These are phyloP conservation scores for Hippocampus kuda DNA, from an alignment of 2,797 vertebrate species.

Conservation along the genomic window DNA sequence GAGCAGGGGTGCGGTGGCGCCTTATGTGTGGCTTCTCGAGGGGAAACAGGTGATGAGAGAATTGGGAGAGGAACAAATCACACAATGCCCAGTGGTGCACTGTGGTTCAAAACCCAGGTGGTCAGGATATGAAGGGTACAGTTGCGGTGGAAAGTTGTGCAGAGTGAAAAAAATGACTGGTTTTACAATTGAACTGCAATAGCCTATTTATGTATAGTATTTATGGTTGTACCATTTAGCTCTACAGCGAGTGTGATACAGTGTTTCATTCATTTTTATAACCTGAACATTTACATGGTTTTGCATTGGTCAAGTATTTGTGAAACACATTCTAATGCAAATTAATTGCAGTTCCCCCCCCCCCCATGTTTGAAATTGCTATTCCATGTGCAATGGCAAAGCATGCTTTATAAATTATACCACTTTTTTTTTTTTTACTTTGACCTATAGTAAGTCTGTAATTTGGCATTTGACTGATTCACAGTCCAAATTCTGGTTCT, in stretches of 20 bases:
- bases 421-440: slow-evolving; percentile 3
- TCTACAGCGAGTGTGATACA: not conserved
- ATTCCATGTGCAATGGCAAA: slow-evolving; percentile 14
- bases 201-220: slow-evolving; percentile 10
- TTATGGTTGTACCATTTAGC: not conserved
- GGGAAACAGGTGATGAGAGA: slow-evolving; percentile 56
- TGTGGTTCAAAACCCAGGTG: slow-evolving; percentile 62
- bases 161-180: slow-evolving; percentile 18
- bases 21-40: slow-evolving; percentile 52
- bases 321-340: slow-evolving; percentile 10
- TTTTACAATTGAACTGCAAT: slow-evolving; percentile 27
- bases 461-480: slow-evolving; percentile 37
- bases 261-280: not conserved
- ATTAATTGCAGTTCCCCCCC: slow-evolving; percentile 21
- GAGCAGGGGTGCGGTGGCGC: slow-evolving; percentile 28
- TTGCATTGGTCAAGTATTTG: slow-evolving; percentile 3
- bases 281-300: slow-evolving; percentile 2
- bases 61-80: slow-evolving; percentile 56
- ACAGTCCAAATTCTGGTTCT: slow-evolving; percentile 34
- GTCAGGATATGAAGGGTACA: slow-evolving; percentile 46
- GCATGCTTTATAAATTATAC: slow-evolving; percentile 13
- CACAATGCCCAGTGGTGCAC: slow-evolving; percentile 39
- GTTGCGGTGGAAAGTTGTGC: slow-evolving; percentile 31
- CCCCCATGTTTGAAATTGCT: slow-evolving; percentile 20
- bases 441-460: slow-evolving; percentile 23